These are phyloP conservation scores for Triplophysa siluroides DNA, from an alignment of 2,113 vertebrate species.

Conservation along the genomic window DNA sequence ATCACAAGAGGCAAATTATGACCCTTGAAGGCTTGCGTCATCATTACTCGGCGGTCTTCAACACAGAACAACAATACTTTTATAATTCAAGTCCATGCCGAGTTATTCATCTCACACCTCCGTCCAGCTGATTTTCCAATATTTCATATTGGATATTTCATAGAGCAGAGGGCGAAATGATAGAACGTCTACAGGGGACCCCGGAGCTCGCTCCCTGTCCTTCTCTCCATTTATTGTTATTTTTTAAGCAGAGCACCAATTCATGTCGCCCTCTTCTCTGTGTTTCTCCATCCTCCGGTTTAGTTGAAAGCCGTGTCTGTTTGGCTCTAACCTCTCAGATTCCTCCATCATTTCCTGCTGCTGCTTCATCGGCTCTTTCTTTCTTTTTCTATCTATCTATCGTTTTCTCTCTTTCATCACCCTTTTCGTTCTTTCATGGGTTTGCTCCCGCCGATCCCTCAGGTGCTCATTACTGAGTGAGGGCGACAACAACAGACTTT, in stretches of 20 bases:
- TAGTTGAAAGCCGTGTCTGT: not conserved
- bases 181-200: not conserved
- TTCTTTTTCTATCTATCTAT: constrained; percentile 12
- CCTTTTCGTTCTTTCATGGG: not conserved
- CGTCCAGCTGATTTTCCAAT: not conserved
- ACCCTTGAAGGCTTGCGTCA: not conserved
- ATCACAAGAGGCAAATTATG: not conserved
- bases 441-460: constrained; percentile 9
- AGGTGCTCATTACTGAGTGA: constrained; percentile 26
- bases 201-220: not conserved
- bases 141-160: not conserved
- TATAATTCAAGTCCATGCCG: not conserved
- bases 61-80: not conserved
- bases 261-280: not conserved
- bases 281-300: not conserved
- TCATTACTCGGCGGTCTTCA: constrained; percentile 2
- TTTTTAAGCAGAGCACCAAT: not conserved
- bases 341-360: not conserved
- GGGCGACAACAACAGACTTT: constrained; percentile 19
- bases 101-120: not conserved
- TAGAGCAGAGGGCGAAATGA: not conserved
- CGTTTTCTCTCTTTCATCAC: constrained; percentile 6
- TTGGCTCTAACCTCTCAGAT: not conserved
- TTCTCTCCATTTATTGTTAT: not conserved
- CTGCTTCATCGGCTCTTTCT: not conserved